Base-by-base conservation (phyloP, 2,113 vertebrate genomes). In the Laticauda colubrina region DNA sequence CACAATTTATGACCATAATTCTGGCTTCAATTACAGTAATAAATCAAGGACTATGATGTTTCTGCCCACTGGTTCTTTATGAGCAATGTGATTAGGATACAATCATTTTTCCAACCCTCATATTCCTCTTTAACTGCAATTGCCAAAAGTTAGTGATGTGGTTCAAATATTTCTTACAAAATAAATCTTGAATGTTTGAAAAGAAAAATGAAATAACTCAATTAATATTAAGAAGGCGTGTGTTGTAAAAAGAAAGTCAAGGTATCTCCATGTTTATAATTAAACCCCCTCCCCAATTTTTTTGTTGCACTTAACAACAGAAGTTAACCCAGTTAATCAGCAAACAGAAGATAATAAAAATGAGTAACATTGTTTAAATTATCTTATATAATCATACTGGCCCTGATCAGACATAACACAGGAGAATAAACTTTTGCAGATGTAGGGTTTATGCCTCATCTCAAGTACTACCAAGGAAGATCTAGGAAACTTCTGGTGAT, bases 261-360 rank as follows among this genome's bases (percentile, higher is more conserved):
- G 87, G 90, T 93, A 69, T 92, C 29, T 94, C 92, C 89, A 93
- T 95, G 89, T 23, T 89, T 93, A 88, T 95, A 61, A 94, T 94
- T 93, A 96, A 57, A 56, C 96, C 91, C 81, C 92, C 7, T 5
- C 45, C 45, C 45, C 5, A 48, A 7, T 6, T 6, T 48, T 48
- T 96, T 96, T 94, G 92, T 89, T 96, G 94, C 89, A 96, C 96
- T 97, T 97, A 75, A 69, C 61, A 69, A 69, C n/a, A 69, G 29
- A 69, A 34, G 14, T 97, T 96, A 94, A 97, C 26, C 91, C 94
- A 96, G 88, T 96, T 97, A 96, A 97, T 96, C 94, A 95, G 88
- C 94, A 87, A 97, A 95, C 93, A 96, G 23, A 53, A 95, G 96
- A 97, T 95, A 91, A 96, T 24, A 90, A 21, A 93, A 95, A 94